A percentile compares a stretch with the other conserved stretches of the same genome.
These are phyloP conservation scores for Vulpes vulpes DNA, from an alignment of 2,113 vertebrate genomes.

Conservation along the genomic window DNA sequence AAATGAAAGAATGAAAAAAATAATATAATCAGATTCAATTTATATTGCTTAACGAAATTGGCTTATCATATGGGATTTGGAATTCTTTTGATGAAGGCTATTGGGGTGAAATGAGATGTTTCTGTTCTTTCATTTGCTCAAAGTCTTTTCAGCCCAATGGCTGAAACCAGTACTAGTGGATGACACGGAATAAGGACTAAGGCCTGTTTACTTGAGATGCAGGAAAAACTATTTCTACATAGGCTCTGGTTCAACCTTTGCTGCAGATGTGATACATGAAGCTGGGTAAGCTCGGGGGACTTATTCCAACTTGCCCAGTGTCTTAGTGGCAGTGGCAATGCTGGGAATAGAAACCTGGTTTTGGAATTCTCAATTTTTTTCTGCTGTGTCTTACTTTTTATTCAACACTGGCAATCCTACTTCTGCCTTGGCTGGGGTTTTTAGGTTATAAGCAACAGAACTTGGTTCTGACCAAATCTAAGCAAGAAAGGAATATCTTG, in stretches of 20 bases:
- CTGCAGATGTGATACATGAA: background rate
- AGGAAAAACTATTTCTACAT: background rate
- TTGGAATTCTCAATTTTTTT: background rate
- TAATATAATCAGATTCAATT: slow-evolving; percentile 3
- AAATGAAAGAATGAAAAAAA: slow-evolving; percentile 40
- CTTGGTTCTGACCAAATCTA: background rate
- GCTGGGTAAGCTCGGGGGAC: background rate
- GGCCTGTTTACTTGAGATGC: background rate
- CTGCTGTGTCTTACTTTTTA: background rate
- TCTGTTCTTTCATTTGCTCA: background rate
- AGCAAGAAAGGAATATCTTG: background rate
- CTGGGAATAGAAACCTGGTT: background rate
- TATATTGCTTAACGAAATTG: slow-evolving; percentile 12
- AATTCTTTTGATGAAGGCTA: background rate
- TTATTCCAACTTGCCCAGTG: background rate
- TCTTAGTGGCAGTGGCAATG: background rate
- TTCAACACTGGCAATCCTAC: background rate
- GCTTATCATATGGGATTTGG: background rate
- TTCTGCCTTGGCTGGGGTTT: background rate
- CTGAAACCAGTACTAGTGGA: background rate
- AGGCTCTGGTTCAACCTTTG: background rate
- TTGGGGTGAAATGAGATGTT: background rate
- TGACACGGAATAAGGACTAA: background rate
- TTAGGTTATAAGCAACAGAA: background rate
- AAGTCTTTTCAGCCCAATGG: background rate